Base-by-base conservation (phyloP, 30 jellyfish, hydroid and myxozoan genomes). In the Pseudorhiza aurosa region DNA sequence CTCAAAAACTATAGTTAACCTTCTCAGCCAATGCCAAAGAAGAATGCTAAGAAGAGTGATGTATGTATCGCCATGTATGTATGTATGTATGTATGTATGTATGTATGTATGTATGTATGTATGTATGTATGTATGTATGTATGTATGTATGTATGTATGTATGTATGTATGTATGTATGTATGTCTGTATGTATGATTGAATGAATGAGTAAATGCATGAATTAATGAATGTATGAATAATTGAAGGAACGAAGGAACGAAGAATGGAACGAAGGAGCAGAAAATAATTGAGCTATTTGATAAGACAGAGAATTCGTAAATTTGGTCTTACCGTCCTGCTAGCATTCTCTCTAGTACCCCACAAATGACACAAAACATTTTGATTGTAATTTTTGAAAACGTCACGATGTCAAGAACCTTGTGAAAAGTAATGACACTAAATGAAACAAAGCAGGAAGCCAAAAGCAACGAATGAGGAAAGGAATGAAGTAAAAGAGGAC, bases 281-380 rank as follows among this genome's bases (percentile, higher is more conserved):
- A n/a, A 15, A 37, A 37, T 32, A 30, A 19, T 4, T 1, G 19
- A 49, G 63, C 28, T 8, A 11, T 11, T 11, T 2, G 28, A 49
- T 25, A 49, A n/a, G 10, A 8, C 0, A 0, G 63, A 49, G 8
- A 49, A n/a, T n/a, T 49, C 0, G 3, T 2, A 49, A n/a, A 8
- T 46, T 46, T 49, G 26, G 6, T 49, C 10, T 49, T 11, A 77
- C 89, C 89, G 82, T 32, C 89, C 89, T 2, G 43, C 82, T 1
- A 44, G n/a, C 95, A 83, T 83, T 31, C 77, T 83, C 55, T 83
- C 95, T 77, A 83, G 37, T 21, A 83, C 56, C 7, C 81, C 80
- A 50, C 95, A 83, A 17, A 83, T 33, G 31, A 83, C 82, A 49
- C 87, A 83, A 45, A 83, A 83, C 88, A 83, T 83, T 42, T 75